Evolutionary conservation across 2,888 invertebrate genomes (phyloP), one percentile per base, ranked within the genome.

Genomic region (Mongoloraphidia duomilia): DNA sequence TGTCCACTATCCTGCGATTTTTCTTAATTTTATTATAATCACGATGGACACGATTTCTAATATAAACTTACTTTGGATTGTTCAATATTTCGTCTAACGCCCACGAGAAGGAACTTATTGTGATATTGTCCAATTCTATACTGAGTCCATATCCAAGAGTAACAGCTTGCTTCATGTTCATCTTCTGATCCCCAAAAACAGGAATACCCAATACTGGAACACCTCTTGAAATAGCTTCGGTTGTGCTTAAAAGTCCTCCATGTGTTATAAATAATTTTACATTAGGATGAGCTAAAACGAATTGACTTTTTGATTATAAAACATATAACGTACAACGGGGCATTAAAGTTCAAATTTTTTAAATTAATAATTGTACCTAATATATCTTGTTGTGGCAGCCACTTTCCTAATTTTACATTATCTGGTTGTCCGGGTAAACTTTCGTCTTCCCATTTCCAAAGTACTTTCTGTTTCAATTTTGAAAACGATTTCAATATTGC

Each of bases 261-360:
- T 75, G 72, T n/a, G 73, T 74, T 50, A 77, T 70, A 52, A 77
- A 75, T 1, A 73, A 58, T 50, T 65, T 67, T 2, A 74, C 66
- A 42, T 72, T 73, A 2, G 64, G 62, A 59, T 77, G 74, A 2
- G 68, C 71, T 72, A 54, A 47, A 37, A 42, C 13, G 13, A 12
- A 13, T 6, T 26, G 26, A 3, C 26, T 5, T 3, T 26, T 26
- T 26, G 26, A 26, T 26, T 6, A 26, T 26, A 26, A 26, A 6
- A n/a, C n/a, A 26, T 26, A 26, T 5, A 26, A 26, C 26, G 6
- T 26, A 26, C 17, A 17, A 17, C 17, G 26, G 26, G 3, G 6
- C 5, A 26, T 5, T 26, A 10, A 43, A 12, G 10, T 3, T 26
- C 43, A 17, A 14, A 6, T 42, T 17, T 13, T 41, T 42, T 26